These are phyloP conservation scores for Neosalanx taihuensis DNA, from an alignment of 2,797 vertebrate species.

Conservation along the genomic window DNA sequence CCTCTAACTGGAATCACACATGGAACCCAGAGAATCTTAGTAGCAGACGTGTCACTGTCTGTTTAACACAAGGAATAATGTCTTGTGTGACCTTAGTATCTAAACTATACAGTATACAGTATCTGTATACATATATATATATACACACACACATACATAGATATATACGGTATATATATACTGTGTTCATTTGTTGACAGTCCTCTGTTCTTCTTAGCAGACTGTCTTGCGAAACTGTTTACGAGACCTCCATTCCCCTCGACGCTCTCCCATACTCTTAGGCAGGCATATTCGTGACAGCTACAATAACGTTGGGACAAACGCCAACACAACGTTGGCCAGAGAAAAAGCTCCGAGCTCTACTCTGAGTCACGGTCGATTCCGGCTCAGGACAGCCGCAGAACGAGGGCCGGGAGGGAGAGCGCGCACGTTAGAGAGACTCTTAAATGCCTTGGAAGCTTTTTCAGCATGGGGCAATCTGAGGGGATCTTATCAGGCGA, in stretches of 20 bases:
- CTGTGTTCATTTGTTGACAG: conserved; percentile 4
- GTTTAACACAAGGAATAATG: background rate
- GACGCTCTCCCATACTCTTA: background rate
- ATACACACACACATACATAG: too few relatives aligned
- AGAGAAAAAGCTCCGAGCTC: background rate
- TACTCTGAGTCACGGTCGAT: background rate
- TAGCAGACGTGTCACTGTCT: conserved; percentile 17
- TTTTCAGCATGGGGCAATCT: background rate
- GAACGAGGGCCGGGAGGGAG: too few relatives aligned
- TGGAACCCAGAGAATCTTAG: conserved; percentile 24
- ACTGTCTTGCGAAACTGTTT: background rate
- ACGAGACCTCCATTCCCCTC: background rate
- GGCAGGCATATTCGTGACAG: background rate
- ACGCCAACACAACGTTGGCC: background rate
- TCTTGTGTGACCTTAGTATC: background rate
- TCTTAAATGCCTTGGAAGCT: background rate
- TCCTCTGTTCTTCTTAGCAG: background rate
- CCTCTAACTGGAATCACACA: conserved; percentile 40
- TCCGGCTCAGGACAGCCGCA: background rate
- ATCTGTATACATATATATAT: too few relatives aligned
- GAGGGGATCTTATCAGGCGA: background rate
- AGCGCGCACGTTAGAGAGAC: background rate
- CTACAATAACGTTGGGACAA: background rate
- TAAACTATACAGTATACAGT: too few relatives aligned
- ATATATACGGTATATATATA: background rate